A percentile compares a stretch with the other conserved stretches of the same genome.
phyloP scores from a whole-genome alignment of 2,888 invertebrate species.

The Drosophila paracracens region DNA sequence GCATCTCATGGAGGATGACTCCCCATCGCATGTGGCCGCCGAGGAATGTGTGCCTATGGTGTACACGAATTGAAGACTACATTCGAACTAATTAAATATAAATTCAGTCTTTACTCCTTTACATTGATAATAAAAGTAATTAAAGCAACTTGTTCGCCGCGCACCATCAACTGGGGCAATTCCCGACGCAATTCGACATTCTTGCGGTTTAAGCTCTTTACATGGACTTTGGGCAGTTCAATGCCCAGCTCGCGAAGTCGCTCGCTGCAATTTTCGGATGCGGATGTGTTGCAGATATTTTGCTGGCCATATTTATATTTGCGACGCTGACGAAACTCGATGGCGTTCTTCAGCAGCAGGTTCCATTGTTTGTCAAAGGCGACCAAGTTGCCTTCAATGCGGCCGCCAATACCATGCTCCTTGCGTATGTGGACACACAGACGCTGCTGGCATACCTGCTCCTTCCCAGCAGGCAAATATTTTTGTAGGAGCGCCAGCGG shows the following conservation, averaged over 20 bases:
- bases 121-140: conserved; percentile 80
- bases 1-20: conserved; percentile 90
- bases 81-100: neutral
- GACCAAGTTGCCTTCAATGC: conserved; percentile 91
- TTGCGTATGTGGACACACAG: conserved; percentile 88
- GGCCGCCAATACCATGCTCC: conserved; percentile 90
- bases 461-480: conserved; percentile 80
- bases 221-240: conserved; percentile 86
- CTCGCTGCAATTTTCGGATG: conserved; percentile 83
- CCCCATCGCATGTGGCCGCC: conserved; percentile 91
- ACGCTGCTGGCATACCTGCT: conserved; percentile 12
- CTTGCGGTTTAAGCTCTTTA: conserved; percentile 87
- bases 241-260: conserved; percentile 86
- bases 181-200: conserved; percentile 89
- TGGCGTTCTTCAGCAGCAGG: conserved; percentile 92
- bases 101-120: conserved; percentile 35
- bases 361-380: conserved; percentile 98
- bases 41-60: conserved; percentile 92
- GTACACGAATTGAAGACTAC: conserved; percentile 84
- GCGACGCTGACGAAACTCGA: conserved; percentile 91
- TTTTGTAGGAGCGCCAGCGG: conserved; percentile 88
- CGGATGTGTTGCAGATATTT: conserved; percentile 65
- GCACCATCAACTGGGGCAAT: conserved; percentile 89
- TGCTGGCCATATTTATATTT: conserved; percentile 82
- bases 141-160: conserved; percentile 91